These are phyloP conservation scores for Datnioides undecimradiatus DNA, from an alignment of 2,113 vertebrate species.

Conservation along the genomic window DNA sequence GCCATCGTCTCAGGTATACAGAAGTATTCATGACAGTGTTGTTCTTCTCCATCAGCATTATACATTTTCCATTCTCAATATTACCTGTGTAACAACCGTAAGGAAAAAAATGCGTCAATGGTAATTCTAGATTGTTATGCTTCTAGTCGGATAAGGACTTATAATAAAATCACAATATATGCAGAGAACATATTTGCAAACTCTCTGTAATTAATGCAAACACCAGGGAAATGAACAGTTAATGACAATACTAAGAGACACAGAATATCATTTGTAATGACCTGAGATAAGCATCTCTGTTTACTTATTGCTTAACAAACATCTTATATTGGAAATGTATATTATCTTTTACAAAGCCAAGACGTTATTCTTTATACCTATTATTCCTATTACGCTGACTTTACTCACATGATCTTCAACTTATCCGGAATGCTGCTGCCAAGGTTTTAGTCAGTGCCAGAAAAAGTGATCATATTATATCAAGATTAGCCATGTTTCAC, in stretches of 20 bases:
- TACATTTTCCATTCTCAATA: neutral
- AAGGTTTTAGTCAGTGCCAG: too few species aligned
- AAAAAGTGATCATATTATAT: too few species aligned
- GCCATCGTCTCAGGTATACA: constrained; percentile 91
- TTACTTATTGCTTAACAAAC: neutral
- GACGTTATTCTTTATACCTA: neutral
- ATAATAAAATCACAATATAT: too few species aligned
- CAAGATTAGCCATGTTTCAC: neutral
- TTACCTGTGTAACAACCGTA: neutral
- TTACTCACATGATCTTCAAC: too few species aligned
- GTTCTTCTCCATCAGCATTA: neutral
- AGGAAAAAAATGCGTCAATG: neutral
- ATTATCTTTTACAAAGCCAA: neutral
- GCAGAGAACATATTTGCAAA: neutral
- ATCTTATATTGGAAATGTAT: neutral
- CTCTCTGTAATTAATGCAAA: neutral
- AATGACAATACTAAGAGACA: neutral
- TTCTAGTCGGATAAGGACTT: neutral
- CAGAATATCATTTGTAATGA: neutral
- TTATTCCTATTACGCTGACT: neutral
- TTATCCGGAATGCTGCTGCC: too few species aligned
- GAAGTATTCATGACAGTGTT: neutral
- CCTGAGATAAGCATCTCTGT: neutral
- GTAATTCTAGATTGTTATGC: neutral
- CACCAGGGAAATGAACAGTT: neutral